Evolutionary conservation across 2,888 invertebrate genomes (phyloP), one percentile per base, ranked within the genome.

Genomic region (Smittia aterrima): DNA sequence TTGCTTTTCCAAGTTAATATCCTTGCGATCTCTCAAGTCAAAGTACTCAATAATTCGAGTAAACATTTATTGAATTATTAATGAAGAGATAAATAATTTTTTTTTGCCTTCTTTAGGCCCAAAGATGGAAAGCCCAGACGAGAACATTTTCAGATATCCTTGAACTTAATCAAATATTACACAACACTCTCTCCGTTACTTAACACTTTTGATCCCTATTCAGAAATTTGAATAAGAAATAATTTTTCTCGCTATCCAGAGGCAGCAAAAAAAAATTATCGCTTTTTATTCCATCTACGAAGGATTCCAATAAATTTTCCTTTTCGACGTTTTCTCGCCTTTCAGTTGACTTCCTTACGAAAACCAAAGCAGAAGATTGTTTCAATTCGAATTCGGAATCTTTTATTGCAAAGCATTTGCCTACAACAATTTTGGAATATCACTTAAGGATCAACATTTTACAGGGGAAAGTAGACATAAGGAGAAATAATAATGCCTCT

Each of bases 301-400:
- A 58, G 22, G 58, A 58, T 58, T 58, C 58, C 22, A 22, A 58
- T 58, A 58, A 58, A 58, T 58, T 58, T 58, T 9, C n/a, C 20
- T n/a, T 11, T 47, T 11, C 6, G 11, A 4, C 4, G 6, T 7
- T 38, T 16, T 6, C 47, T 47, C 47, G 47, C 22, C 58, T 58
- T 13, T 22, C 20, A 20, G 3, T 9, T 32, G 32, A 38, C 38
- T 38, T 38, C 9, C 38, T n/a, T 13, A 16, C 16, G 47, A 6
- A 47, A 47, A n/a, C 47, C 2, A 16, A 2, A 6, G 2, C 2
- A 3, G 47, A n/a, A 47, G 16, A n/a, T 47, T 47, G 16, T 47
- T 11, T 6, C 4, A 47, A 13, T 47, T 9, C 32, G 16, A 47
- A 6, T 47, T 47, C 47, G 22, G n/a, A 18, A 58, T 58, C 18